A percentile compares a stretch with the other conserved stretches of the same genome.
Conservation (phyloP, 2,113 vertebrate genomes). For the Brachyistius frenatus region DNA sequence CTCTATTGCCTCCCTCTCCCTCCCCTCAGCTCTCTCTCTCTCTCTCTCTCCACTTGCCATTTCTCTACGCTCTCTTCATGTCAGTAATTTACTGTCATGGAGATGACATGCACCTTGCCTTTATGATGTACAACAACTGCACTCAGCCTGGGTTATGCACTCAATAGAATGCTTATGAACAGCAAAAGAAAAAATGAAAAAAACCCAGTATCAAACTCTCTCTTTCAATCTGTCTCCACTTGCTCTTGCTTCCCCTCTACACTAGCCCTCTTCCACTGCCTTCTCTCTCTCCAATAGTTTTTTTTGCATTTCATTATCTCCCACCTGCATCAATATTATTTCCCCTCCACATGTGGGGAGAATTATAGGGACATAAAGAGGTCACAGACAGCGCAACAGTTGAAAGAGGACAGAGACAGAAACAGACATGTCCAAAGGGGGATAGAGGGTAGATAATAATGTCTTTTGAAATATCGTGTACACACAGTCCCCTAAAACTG, state of each 20-base stretch:
- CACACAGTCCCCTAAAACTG: conserved; percentile 13
- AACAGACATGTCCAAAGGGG: conserved; percentile 23
- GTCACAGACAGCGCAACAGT: conserved; percentile 29
- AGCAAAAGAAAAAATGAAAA: background rate
- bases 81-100: conserved; percentile 50
- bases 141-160: conserved; percentile 41
- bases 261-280: background rate
- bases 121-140: conserved; percentile 46
- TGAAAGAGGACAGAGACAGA: conserved; percentile 1
- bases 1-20: conserved; percentile 15
- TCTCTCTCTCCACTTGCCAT: background rate
- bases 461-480: conserved; percentile 23
- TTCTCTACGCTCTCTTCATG: conserved; percentile 23
- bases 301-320: conserved; percentile 51
- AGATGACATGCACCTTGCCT: conserved; percentile 36
- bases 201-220: background rate
- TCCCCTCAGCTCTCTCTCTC: conserved; percentile 11
- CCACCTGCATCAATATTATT: conserved; percentile 41
- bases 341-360: conserved; percentile 27
- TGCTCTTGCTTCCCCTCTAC: background rate
- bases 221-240: background rate
- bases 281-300: background rate
- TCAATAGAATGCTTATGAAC: conserved; percentile 33
- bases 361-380: conserved; percentile 33
- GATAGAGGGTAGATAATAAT: conserved; percentile 6